Base-by-base conservation (phyloP, 2,888 invertebrate species). In the Cryptocheilus praepositus region DNA sequence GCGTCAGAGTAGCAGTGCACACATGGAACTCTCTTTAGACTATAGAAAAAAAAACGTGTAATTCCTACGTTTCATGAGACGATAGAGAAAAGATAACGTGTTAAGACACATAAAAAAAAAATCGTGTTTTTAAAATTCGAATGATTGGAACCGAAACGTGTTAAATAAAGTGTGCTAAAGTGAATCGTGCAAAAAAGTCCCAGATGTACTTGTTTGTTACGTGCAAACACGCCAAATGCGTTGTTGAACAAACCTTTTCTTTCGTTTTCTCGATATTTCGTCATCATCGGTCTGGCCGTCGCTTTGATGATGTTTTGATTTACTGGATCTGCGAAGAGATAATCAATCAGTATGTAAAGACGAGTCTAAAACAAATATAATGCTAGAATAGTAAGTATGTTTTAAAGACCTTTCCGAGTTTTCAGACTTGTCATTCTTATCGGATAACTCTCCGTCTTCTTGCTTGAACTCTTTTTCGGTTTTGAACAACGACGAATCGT, bases 281-380 rank as follows among this genome's bases (percentile, higher is more conserved):
- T 87, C 87, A 25, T 88, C 88, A 64, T 88, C 87, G 1, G 85
- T 83, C 66, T 85, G 85, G 0, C 82, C 87, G 49, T 88, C 88
- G 62, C 85, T 85, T 36, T 84, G 79, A 60, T 83, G 81, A 64
- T 83, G 80, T 19, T 81, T 80, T 49, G 78, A 84, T 64, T 85
- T 86, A 61, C 76, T 79, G 36, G 82, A 83, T 66, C 86, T 88
- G 53, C 49, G 67, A 68, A 65, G 64, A 7, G 43, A 63, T 45
- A 70, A 7, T 1, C 7, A 1, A 11, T 36, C 13, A 4, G 4
- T 8, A 28, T 8, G 21, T 1, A 36, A 2, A 5, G 51, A 43
- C 16, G 15, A 5, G 25, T 43, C 36, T 11, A 22, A 5, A 7
- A 45, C n/a, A 62, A 56, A 46, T 28, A 51, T 13, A n/a, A 57